These are phyloP conservation scores for Hexactinellida sp. DNA, from an alignment of 37 sponge, comb jelly and placozoan genomes.

Conservation along the genomic window DNA sequence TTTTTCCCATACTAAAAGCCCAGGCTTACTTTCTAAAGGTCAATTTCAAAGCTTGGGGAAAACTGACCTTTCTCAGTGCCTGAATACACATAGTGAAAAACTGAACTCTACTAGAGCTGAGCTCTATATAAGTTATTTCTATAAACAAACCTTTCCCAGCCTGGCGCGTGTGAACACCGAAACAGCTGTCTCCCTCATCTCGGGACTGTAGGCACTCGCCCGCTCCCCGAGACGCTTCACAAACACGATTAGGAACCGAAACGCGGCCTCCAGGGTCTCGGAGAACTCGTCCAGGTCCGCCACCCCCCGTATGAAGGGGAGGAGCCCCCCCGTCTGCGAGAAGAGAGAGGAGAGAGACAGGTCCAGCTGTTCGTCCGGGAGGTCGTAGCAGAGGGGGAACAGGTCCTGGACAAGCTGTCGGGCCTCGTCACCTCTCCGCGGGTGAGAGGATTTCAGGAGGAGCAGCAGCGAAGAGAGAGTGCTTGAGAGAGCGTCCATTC, in stretches of 20 bases:
- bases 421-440: not conserved
- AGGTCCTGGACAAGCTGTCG: not conserved
- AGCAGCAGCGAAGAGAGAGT: not conserved
- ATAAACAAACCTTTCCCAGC: not conserved
- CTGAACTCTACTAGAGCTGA: not conserved
- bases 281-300: constrained; percentile 10
- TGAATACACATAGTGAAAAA: too few relatives aligned
- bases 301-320: not conserved
- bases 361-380: constrained; percentile 4
- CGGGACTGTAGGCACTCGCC: not conserved
- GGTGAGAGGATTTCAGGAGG: not conserved
- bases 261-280: not conserved
- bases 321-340: not conserved
- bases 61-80: too few relatives aligned
- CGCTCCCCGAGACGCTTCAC: not conserved
- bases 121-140: not conserved
- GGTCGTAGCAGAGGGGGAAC: constrained; percentile 18
- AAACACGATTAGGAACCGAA: not conserved
- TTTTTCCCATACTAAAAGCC: too few relatives aligned
- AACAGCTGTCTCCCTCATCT: not conserved
- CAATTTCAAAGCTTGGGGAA: too few relatives aligned
- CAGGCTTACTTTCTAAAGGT: too few relatives aligned
- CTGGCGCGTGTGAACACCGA: not conserved
- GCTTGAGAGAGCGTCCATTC: not conserved
- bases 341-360: not conserved